Evolutionary conservation across 2,888 invertebrate genomes (phyloP), one percentile per base, ranked within the genome.

Genomic region (Phyllotreta striolata): DNA sequence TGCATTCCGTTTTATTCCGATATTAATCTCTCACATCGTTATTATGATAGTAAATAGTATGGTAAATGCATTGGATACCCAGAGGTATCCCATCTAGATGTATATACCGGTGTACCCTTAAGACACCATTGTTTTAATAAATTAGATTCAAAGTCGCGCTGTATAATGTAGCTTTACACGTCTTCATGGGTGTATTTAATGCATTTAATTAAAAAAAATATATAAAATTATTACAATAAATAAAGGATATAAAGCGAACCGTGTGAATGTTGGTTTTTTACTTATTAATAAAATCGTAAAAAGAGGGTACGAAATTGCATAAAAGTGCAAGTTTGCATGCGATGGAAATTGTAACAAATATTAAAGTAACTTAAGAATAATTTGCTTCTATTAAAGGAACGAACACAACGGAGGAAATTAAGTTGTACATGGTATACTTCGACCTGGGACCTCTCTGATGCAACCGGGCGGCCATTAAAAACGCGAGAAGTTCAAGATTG

Each of bases 371-470:
- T 24, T 24, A 24, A 24, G 8, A 47, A 14, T 34, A 34, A 34
- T 47, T 12, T 47, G 7, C 14, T 47, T 52, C 8, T 34, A 52
- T 6, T 12, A n/a, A n/a, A 2, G 38, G 8, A 7, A 51, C 1
- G 37, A 51, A 24, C 7, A 52, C 8, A 52, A 52, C 14, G 3
- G n/a, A n/a, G 1, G 6, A 52, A n/a, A 6, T 38, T 6, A 8
- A 49, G 24, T 37, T 24, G 12, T 46, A 35, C 44, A 63, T 66
- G 61, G 63, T 62, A 67, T 63, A 55, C 63, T 47, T 64, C 71
- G 72, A 70, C 66, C 71, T 72, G 61, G 69, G 70, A 71, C 73
- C 73, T 65, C 73, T 65, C 60, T 66, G 14, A 58, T 55, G 66
- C 64, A 69, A 70, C 67, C 72, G 56, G 68, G 62, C 71, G 64